Percentiles rank a stretch among this genome's conserved stretches.
phyloP scores from a whole-genome alignment of 1,140 invertebrate species.

The Drosophila willistoni region DNA sequence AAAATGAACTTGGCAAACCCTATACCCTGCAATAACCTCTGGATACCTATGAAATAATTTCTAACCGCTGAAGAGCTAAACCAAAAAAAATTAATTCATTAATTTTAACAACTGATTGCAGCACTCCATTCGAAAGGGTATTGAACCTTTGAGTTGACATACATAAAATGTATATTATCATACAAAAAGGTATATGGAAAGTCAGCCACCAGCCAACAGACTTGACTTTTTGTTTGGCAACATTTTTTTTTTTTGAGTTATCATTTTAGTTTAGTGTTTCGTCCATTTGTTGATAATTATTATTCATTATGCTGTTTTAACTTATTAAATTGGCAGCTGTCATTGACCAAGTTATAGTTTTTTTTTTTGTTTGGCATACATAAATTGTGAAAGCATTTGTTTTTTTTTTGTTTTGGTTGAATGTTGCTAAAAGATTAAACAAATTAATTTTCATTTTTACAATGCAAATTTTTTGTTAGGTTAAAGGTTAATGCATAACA shows the following conservation, averaged over 20 bases:
- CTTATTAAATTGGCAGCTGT: conserved; percentile 13
- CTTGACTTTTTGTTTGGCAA: background rate
- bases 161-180: background rate
- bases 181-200: background rate
- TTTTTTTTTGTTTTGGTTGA: too few relatives aligned
- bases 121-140: background rate
- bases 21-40: too few relatives aligned
- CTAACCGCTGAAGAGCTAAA: too few relatives aligned
- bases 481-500: background rate
- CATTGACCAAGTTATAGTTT: conserved; percentile 49
- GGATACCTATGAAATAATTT: too few relatives aligned
- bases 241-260: background rate
- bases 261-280: background rate
- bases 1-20: too few relatives aligned
- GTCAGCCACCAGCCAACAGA: too few relatives aligned
- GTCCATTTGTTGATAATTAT: conserved; percentile 53
- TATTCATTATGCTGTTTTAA: conserved; percentile 58
- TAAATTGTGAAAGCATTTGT: conserved; percentile 39
- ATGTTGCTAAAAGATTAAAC: background rate
- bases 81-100: too few relatives aligned
- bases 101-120: too few relatives aligned
- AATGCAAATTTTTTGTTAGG: background rate
- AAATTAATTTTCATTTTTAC: background rate
- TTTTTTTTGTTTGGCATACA: conserved; percentile 10
- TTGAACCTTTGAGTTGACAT: background rate